These are phyloP conservation scores for Setipinna tenuifilis DNA, from an alignment of 2,797 vertebrate species.

Conservation along the genomic window DNA sequence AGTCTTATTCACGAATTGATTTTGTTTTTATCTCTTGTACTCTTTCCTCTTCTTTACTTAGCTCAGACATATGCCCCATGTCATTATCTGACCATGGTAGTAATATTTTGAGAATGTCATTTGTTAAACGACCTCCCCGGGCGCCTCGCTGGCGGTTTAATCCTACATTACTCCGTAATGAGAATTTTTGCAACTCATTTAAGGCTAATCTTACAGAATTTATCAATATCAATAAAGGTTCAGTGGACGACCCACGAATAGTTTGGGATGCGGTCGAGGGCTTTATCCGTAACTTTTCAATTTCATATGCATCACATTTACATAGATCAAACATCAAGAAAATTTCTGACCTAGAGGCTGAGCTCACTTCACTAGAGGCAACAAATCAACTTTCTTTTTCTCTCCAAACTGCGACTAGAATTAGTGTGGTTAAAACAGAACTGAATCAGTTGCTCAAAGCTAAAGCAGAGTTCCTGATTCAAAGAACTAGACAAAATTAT, in stretches of 20 bases:
- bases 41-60: background rate
- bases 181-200: background rate
- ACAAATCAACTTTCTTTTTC: background rate
- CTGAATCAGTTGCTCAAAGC: background rate
- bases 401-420: background rate
- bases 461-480: background rate
- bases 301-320: background rate
- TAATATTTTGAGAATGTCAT: background rate
- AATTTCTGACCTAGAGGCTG: background rate
- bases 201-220: background rate
- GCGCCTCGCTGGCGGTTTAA: background rate
- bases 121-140: background rate
- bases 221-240: background rate
- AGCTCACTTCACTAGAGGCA: background rate
- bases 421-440: background rate
- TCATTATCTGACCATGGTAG: background rate
- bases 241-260: background rate
- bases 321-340: background rate
- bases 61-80: background rate
- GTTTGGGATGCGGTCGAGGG: background rate
- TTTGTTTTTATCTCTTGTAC: background rate
- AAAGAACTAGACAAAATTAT: conserved; percentile 29
- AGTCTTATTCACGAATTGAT: background rate
- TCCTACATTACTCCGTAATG: background rate
- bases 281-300: background rate